A percentile compares a stretch with the other conserved stretches of the same genome.
Conservation (phyloP, 2,888 invertebrate species). For the Drosophila conformis region DNA sequence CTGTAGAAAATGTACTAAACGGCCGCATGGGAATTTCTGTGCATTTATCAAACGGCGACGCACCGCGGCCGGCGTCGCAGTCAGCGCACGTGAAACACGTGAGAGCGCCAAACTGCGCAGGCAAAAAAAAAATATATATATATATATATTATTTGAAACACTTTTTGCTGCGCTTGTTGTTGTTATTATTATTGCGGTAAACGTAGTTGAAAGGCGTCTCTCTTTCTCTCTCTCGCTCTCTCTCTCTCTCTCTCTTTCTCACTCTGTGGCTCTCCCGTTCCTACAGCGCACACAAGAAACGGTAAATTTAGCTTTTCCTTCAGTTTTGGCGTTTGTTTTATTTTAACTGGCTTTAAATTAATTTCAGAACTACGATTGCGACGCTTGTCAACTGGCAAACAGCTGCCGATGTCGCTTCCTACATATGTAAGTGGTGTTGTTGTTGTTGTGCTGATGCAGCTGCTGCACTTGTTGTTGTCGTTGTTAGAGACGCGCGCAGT, state of each 20-base stretch:
- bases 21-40: conserved; percentile 76
- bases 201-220: conserved; percentile 32
- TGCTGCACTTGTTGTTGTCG: conserved; percentile 43
- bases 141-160: conserved; percentile 37
- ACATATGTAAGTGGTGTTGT: conserved; percentile 39
- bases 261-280: conserved; percentile 1
- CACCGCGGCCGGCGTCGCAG: conserved; percentile 51
- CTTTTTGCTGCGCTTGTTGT: conserved; percentile 38
- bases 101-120: conserved; percentile 67
- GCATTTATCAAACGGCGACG: conserved; percentile 64
- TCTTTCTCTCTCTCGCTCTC: conserved; percentile 6
- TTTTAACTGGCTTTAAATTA: conserved; percentile 22
- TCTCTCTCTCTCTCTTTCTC: conserved; percentile 7
- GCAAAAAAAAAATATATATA: conserved; percentile 39
- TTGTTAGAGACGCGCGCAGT: conserved; percentile 30
- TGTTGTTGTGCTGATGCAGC: conserved; percentile 32
- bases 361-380: conserved; percentile 29
- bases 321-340: conserved; percentile 24
- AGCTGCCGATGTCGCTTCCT: conserved; percentile 68
- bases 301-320: conserved; percentile 30
- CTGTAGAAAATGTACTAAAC: conserved; percentile 67
- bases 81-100: conserved; percentile 58
- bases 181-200: conserved; percentile 45
- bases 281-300: conserved; percentile 25
- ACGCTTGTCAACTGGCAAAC: conserved; percentile 57